These are phyloP conservation scores for Oscheius onirici DNA, from an alignment of 2,888 invertebrate genomes.

Conservation along the genomic window DNA sequence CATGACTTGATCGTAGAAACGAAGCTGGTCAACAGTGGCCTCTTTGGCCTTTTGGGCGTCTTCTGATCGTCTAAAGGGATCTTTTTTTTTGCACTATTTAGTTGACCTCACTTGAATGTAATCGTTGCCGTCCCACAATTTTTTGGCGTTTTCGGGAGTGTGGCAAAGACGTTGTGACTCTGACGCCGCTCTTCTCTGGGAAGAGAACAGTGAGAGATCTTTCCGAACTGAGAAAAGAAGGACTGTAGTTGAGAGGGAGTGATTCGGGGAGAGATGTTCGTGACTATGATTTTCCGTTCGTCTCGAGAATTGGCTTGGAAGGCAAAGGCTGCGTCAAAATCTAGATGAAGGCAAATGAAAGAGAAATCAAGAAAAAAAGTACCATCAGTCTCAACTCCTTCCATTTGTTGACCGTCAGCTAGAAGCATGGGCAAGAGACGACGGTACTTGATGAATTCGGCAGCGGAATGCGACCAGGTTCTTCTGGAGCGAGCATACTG, in stretches of 20 bases:
- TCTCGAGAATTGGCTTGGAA: constrained; percentile 53
- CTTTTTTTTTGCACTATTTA: not conserved
- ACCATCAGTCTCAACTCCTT: constrained; percentile 63
- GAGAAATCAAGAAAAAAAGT: not conserved
- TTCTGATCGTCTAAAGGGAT: constrained; percentile 55
- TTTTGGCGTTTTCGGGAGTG: constrained; percentile 58
- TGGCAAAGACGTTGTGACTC: constrained; percentile 61
- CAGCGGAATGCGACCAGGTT: constrained; percentile 72
- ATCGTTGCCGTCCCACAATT: constrained; percentile 65
- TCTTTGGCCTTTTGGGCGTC: constrained; percentile 59
- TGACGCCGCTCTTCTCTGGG: constrained; percentile 61
- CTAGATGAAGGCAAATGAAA: no score
- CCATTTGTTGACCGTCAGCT: constrained; percentile 63
- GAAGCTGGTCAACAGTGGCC: constrained; percentile 66
- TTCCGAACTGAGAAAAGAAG: constrained; percentile 71
- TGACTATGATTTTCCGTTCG: constrained; percentile 62
- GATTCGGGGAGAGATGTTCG: constrained; percentile 67
- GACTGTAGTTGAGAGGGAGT: constrained; percentile 69
- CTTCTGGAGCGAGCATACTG: constrained; percentile 47
- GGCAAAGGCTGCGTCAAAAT: constrained; percentile 58
- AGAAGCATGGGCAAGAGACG: constrained; percentile 70
- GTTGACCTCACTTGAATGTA: constrained; percentile 63
- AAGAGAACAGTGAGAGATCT: constrained; percentile 63
- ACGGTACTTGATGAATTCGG: constrained; percentile 72
- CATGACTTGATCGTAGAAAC: constrained; percentile 70